These are phyloP conservation scores for Plecotus auritus DNA, from an alignment of 2,113 vertebrate species.

Conservation along the genomic window DNA sequence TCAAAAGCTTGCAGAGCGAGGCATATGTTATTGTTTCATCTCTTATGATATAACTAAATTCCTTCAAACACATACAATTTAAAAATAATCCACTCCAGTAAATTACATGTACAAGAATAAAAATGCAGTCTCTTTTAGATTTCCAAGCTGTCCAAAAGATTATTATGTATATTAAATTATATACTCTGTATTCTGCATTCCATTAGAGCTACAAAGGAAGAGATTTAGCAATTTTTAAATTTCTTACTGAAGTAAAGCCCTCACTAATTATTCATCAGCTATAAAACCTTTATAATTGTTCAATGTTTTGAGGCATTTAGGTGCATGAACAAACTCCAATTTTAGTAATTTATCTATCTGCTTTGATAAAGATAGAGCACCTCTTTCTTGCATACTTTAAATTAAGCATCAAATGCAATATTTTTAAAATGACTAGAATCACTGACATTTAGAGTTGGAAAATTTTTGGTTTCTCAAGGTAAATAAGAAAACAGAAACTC, in stretches of 20 bases:
- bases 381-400: not conserved
- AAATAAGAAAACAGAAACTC: not conserved
- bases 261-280: constrained; percentile 32
- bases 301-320: not conserved
- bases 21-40: constrained; percentile 58
- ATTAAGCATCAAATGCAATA: constrained; percentile 7
- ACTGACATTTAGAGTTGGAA: not conserved
- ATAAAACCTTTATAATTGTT: constrained; percentile 31
- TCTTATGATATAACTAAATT: constrained; percentile 56
- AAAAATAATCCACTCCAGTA: constrained; percentile 53
- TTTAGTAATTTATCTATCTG: constrained; percentile 37
- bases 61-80: constrained; percentile 57
- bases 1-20: constrained; percentile 22
- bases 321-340: not conserved
- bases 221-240: constrained; percentile 17
- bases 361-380: not conserved
- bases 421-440: constrained; percentile 24
- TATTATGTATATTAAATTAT: constrained; percentile 58
- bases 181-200: not conserved
- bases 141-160: constrained; percentile 44
- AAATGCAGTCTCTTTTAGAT: constrained; percentile 46
- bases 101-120: constrained; percentile 54
- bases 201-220: constrained; percentile 21
- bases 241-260: constrained; percentile 28
- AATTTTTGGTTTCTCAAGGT: constrained; percentile 41